These are phyloP conservation scores for Aptenodytes forsteri DNA, from an alignment of 2,113 vertebrate genomes.

Conservation along the genomic window DNA sequence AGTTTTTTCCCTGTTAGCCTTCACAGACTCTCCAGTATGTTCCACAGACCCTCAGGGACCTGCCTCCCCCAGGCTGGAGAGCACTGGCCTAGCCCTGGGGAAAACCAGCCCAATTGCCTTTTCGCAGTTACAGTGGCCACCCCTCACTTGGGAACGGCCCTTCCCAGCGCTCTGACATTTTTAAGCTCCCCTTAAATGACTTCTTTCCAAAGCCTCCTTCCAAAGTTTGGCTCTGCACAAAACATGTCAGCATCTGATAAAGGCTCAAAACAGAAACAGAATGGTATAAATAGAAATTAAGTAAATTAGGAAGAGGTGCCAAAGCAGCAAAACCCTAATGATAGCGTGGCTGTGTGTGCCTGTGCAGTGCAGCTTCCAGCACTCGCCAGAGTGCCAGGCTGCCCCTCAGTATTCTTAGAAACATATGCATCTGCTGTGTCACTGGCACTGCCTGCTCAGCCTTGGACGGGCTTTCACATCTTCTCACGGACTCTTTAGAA, in stretches of 20 bases:
- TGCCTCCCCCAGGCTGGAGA: neutral
- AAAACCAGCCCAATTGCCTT: neutral
- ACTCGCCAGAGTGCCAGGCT: neutral
- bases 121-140: neutral
- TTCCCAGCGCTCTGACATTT: neutral
- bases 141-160: accelerated
- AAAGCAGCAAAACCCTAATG: slow-evolving; percentile 25
- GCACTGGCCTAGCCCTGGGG: neutral
- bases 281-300: slow-evolving; percentile 42
- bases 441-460: slow-evolving; percentile 25
- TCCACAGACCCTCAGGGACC: neutral
- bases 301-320: slow-evolving; percentile 41
- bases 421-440: slow-evolving; percentile 40
- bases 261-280: slow-evolving; percentile 18
- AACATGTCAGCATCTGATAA: neutral
- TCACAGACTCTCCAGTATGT: neutral
- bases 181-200: neutral
- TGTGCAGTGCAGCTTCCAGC: neutral
- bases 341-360: neutral
- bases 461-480: neutral
- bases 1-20: neutral
- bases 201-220: neutral
- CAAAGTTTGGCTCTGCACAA: neutral
- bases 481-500: neutral
- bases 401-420: slow-evolving; percentile 28